Conservation (phyloP, 2,888 invertebrate species). For the Synergus umbraculus region DNA sequence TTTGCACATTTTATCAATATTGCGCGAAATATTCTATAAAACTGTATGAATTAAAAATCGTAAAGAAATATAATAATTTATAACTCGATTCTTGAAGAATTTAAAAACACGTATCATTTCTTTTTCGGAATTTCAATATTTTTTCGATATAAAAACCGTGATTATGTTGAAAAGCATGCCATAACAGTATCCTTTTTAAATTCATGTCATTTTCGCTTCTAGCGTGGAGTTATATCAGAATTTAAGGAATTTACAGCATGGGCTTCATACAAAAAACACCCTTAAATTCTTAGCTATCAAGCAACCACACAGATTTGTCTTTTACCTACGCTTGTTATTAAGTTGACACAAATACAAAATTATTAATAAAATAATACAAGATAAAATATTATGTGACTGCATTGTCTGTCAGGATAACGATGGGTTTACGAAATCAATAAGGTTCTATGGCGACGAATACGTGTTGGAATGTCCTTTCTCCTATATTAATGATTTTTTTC, state of each 20-base stretch:
- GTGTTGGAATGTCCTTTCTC: conserved; percentile 8
- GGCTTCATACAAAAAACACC: conserved; percentile 23
- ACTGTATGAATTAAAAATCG: background rate
- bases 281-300: conserved; percentile 6
- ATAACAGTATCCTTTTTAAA: background rate
- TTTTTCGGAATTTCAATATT: background rate
- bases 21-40: background rate
- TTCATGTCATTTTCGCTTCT: background rate
- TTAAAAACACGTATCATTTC: background rate
- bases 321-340: background rate
- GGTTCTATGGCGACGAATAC: conserved; percentile 15
- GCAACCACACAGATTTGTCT: background rate
- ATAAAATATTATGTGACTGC: background rate
- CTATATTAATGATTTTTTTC: conserved; percentile 31
- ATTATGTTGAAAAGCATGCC: background rate
- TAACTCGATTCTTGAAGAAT: background rate
- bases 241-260: conserved; percentile 23
- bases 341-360: background rate
- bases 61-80: background rate
- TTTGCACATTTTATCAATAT: background rate
- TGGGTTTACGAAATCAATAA: background rate
- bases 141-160: background rate
- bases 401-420: background rate
- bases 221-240: background rate
- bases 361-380: background rate